phyloP scores from a whole-genome alignment of 2,797 vertebrate genomes.

The Coregonus suidteri region DNA sequence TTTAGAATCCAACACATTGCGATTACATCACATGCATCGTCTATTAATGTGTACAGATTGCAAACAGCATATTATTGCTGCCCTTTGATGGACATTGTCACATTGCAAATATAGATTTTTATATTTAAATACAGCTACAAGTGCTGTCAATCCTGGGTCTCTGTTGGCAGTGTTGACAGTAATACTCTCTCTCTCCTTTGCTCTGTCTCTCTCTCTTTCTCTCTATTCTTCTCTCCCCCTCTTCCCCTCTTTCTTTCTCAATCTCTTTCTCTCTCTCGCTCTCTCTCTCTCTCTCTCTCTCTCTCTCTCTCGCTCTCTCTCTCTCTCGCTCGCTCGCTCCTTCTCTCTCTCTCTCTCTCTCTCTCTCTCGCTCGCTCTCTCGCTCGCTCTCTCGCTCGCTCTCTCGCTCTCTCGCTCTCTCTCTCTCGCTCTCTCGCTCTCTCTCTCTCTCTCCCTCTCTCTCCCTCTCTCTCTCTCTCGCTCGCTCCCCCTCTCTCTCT shows the following conservation, averaged over 20 bases:
- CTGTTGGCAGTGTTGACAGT: conserved; percentile 27
- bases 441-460: too few species aligned
- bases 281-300: background rate
- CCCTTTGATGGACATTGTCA: too few species aligned
- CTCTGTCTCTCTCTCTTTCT: conserved; percentile 27
- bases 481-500: too few species aligned
- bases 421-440: too few species aligned
- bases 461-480: too few species aligned
- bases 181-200: conserved; percentile 38
- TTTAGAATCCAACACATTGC: too few species aligned
- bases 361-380: too few species aligned
- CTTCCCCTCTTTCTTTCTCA: conserved; percentile 18
- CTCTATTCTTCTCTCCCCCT: conserved; percentile 24
- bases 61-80: background rate
- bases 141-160: background rate
- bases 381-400: too few species aligned
- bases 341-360: too few species aligned
- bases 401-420: too few species aligned
- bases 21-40: too few species aligned
- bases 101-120: background rate
- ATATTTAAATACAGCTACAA: background rate
- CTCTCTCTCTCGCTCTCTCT: background rate
- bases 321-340: conserved; percentile 24
- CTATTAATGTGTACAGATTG: background rate
- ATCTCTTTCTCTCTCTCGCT: conserved; percentile 11